Evolutionary conservation across 2,797 vertebrate genomes (phyloP).

Genomic region (Psittacula echo): DNA sequence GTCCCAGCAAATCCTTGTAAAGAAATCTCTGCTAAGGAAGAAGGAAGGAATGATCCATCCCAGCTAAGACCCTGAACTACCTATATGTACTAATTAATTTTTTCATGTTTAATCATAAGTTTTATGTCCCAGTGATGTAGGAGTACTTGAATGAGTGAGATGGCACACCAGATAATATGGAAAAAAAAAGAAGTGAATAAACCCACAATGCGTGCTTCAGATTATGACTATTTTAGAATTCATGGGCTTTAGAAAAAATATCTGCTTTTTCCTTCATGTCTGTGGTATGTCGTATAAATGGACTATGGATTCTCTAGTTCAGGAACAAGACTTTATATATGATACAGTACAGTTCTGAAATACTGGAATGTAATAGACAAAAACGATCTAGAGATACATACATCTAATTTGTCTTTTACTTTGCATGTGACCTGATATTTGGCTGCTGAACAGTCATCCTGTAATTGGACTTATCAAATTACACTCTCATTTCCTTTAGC

Average conservation of each 20-base stretch:
- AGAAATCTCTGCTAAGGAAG: not conserved
- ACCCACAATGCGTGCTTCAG: not conserved
- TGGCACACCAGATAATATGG: not conserved
- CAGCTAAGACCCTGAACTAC: not conserved
- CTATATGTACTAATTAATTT: not conserved
- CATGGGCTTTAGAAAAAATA: not conserved
- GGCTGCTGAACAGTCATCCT: constrained; percentile 3
- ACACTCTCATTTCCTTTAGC: not conserved
- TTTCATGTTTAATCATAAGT: not conserved
- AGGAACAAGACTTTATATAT: not conserved
- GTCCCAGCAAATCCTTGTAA: not conserved
- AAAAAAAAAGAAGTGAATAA: not conserved
- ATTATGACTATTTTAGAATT: not conserved
- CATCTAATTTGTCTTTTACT: not conserved
- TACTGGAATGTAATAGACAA: not conserved
- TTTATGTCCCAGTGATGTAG: not conserved
- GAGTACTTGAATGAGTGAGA: not conserved
- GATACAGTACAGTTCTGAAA: not conserved
- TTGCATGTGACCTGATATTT: not conserved
- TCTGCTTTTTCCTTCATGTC: not conserved
- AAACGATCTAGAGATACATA: not conserved
- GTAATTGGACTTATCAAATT: not conserved
- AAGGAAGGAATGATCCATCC: not conserved
- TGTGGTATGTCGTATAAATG: not conserved
- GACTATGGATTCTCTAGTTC: not conserved